Percentiles rank a stretch among this genome's conserved stretches.
Evolutionary conservation across 2,113 vertebrate species (phyloP).

Genomic region (Poecile atricapillus): DNA sequence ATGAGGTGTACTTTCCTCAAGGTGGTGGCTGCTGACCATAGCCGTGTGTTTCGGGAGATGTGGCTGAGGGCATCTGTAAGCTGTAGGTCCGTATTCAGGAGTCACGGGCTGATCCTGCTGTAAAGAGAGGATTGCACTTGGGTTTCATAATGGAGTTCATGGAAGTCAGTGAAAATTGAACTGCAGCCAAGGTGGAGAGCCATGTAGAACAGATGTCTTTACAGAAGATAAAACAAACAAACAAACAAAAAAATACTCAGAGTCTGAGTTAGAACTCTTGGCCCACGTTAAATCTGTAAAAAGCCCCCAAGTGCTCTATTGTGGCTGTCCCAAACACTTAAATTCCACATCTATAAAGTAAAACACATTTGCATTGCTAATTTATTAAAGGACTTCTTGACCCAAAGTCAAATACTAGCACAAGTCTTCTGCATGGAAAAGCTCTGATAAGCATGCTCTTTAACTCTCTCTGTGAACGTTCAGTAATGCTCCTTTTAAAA

Average conservation of each 20-base stretch:
- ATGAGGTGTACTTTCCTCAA: not conserved
- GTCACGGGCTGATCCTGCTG: not conserved
- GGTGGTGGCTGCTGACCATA: not conserved
- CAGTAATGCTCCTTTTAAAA: conserved; percentile 22
- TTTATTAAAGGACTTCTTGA: conserved; percentile 49
- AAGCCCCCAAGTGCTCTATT: conserved; percentile 32
- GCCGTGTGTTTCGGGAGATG: not conserved
- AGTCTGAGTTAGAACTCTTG: conserved; percentile 10
- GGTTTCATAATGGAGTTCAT: conserved; percentile 35
- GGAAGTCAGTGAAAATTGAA: conserved; percentile 8
- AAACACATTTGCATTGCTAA: conserved; percentile 60
- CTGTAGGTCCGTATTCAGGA: not conserved
- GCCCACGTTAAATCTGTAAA: not conserved
- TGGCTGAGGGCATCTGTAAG: not conserved
- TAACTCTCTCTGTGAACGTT: not conserved
- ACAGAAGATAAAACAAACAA: conserved; percentile 49
- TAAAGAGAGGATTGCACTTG: not conserved
- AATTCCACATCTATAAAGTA: conserved; percentile 44
- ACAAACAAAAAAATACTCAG: conserved; percentile 12
- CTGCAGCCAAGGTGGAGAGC: conserved; percentile 13
- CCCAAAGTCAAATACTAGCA: conserved; percentile 6
- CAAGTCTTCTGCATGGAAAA: conserved; percentile 2
- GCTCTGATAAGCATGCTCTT: conserved; percentile 25
- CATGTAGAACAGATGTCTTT: conserved; percentile 40
- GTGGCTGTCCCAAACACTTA: conserved; percentile 16